Conservation (phyloP, 2,113 vertebrate genomes). For the Emydura subglobosa region DNA sequence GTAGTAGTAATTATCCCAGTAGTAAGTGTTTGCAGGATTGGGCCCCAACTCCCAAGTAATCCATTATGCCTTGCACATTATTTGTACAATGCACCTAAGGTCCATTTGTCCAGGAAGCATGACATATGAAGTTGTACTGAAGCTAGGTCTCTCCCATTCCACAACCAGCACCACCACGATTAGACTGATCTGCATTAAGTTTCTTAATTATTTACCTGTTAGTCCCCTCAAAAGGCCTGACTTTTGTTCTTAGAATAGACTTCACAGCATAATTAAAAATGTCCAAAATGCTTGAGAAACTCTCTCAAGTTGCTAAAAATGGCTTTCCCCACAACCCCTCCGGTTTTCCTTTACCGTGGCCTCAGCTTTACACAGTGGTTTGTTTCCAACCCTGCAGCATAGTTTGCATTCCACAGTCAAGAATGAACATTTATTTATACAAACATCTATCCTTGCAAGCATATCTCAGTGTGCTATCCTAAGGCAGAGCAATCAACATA, state of each 20-base stretch:
- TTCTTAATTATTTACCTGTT: conserved; percentile 49
- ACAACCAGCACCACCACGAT: conserved; percentile 1
- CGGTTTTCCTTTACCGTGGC: conserved; percentile 65
- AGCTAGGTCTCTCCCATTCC: conserved; percentile 33
- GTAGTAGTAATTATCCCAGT: not conserved
- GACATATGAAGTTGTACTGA: conserved; percentile 33
- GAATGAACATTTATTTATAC: conserved; percentile 79
- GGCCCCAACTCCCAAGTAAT: not conserved
- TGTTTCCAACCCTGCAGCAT: conserved; percentile 73
- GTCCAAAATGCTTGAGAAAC: conserved; percentile 73
- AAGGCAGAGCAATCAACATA: conserved; percentile 8
- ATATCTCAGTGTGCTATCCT: conserved; percentile 41
- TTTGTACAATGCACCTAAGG: conserved; percentile 56
- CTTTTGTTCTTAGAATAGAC: conserved; percentile 56
- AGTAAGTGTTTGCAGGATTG: not conserved
- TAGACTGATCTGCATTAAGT: conserved; percentile 2
- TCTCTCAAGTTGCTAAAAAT: conserved; percentile 68
- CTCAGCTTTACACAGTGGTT: conserved; percentile 64
- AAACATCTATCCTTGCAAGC: conserved; percentile 66
- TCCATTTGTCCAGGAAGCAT: conserved; percentile 44
- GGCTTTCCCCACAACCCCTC: conserved; percentile 19
- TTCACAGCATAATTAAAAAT: conserved; percentile 62
- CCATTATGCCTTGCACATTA: conserved; percentile 35
- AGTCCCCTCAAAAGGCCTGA: not conserved
- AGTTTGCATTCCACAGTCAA: conserved; percentile 77